These are phyloP conservation scores for Biston stratarius DNA, from an alignment of 2,888 invertebrate species.

Conservation along the genomic window DNA sequence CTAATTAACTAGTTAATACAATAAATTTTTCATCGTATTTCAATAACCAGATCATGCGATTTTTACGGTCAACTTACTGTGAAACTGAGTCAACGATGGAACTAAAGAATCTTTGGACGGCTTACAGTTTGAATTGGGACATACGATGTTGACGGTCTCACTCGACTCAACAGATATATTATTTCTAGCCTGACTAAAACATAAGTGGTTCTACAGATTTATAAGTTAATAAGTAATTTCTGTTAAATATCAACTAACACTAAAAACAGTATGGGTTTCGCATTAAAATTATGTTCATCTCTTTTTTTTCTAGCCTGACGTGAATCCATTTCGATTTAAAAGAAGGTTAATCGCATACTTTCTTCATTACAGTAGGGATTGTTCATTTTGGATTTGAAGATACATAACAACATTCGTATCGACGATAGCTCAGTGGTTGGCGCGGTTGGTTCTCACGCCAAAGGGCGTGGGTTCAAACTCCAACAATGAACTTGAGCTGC, in stretches of 20 bases:
- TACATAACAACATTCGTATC: too few species aligned
- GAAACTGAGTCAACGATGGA: neutral
- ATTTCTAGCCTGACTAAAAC: conserved; percentile 5
- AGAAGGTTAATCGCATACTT: too few species aligned
- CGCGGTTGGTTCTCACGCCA: too few species aligned
- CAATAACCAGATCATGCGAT: conserved; percentile 10
- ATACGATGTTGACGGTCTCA: neutral
- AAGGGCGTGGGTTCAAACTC: too few species aligned
- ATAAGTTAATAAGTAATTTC: conserved; percentile 15
- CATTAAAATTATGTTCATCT: too few species aligned
- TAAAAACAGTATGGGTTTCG: conserved; percentile 6
- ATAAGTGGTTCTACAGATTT: conserved; percentile 5
- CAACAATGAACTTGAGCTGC: too few species aligned
- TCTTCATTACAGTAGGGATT: too few species aligned
- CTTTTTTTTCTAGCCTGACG: too few species aligned
- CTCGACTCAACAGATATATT: neutral
- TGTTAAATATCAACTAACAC: conserved; percentile 14
- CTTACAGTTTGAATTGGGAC: neutral
- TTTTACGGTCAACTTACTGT: neutral
- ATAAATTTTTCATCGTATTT: conserved; percentile 6
- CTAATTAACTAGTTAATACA: conserved; percentile 1
- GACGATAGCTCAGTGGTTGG: too few species aligned
- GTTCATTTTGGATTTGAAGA: too few species aligned
- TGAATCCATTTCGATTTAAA: too few species aligned
- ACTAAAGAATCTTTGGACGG: neutral